Conservation (phyloP, 1,140 invertebrate species). For the Orchesella cincta region DNA sequence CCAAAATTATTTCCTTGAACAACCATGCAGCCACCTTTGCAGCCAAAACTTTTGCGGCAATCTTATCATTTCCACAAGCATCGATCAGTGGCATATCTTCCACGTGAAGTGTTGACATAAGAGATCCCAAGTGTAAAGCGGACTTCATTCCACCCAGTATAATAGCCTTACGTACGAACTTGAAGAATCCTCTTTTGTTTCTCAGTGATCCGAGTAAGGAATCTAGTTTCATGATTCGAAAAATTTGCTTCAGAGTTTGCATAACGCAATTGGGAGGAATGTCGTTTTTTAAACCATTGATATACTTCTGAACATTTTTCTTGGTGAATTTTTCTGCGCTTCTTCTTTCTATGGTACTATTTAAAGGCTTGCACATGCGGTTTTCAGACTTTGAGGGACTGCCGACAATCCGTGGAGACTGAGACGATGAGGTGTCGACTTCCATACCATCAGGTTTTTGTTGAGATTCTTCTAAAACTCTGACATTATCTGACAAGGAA, state of each 20-base stretch:
- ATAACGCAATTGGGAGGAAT: constrained; percentile 31
- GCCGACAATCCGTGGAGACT: background rate
- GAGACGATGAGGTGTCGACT: background rate
- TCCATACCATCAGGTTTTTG: background rate
- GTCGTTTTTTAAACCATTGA: background rate
- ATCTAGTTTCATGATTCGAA: constrained; percentile 6
- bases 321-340: background rate
- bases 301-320: background rate
- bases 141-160: constrained; percentile 32
- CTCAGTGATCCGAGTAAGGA: constrained; percentile 31
- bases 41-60: background rate
- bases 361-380: background rate
- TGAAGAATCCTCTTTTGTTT: constrained; percentile 37
- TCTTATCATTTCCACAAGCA: background rate
- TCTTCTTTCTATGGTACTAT: background rate
- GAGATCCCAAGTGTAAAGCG: constrained; percentile 19
- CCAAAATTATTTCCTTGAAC: constrained; percentile 28
- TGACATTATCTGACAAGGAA: background rate
- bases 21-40: constrained; percentile 37
- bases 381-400: background rate
- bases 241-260: constrained; percentile 32
- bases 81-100: constrained; percentile 22
- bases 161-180: constrained; percentile 38
- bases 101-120: constrained; percentile 26
- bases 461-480: no score